A percentile compares a stretch with the other conserved stretches of the same genome.
phyloP scores from a whole-genome alignment of 2,113 vertebrate species.

The Psittacula cyanocephala region DNA sequence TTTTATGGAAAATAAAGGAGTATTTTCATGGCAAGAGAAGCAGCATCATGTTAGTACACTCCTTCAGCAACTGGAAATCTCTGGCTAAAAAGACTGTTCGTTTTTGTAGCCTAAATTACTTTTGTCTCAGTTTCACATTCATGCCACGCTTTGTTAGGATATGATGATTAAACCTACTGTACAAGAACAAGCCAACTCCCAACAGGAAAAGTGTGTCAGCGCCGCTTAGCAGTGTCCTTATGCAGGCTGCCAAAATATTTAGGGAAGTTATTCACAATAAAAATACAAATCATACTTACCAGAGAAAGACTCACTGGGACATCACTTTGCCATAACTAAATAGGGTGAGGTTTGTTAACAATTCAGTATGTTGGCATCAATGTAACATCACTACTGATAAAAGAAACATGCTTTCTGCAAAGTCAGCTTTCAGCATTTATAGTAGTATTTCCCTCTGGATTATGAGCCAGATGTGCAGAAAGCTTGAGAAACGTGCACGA shows the following conservation, averaged over 20 bases:
- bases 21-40: not conserved
- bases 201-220: conserved; percentile 1
- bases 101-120: not conserved
- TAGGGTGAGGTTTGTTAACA: not conserved
- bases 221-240: not conserved
- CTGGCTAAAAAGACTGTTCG: not conserved
- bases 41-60: not conserved
- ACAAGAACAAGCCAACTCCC: conserved; percentile 7
- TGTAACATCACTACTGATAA: not conserved
- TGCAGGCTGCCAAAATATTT: conserved; percentile 28
- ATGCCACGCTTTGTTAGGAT: not conserved
- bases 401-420: not conserved
- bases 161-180: not conserved
- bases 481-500: not conserved
- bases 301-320: not conserved
- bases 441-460: not conserved
- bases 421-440: conserved; percentile 13
- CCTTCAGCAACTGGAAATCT: not conserved
- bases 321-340: not conserved
- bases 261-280: not conserved
- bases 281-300: not conserved
- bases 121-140: not conserved
- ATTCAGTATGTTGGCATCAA: not conserved
- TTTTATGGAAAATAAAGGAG: not conserved
- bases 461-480: not conserved